Conservation (phyloP, 2,888 invertebrate species). For the Adelognathus sp. region DNA sequence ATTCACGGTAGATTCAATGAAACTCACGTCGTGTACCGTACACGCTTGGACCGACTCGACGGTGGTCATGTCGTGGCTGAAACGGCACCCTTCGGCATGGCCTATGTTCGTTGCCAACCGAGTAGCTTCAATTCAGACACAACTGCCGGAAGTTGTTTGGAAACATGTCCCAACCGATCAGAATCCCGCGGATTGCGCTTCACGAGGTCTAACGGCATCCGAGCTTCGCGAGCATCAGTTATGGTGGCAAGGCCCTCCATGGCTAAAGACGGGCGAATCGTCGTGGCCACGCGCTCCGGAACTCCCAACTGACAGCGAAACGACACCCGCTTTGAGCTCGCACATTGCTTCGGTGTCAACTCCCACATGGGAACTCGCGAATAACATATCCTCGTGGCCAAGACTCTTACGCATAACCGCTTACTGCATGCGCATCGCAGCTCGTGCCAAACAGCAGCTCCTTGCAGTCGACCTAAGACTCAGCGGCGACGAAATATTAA, state of each 20-base stretch:
- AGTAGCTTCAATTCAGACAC: slow-evolving; percentile 1
- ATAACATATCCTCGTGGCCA: slow-evolving; percentile 9
- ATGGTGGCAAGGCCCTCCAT: slow-evolving; percentile 60
- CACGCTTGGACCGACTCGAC: background rate
- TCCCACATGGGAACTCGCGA: background rate
- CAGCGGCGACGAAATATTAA: background rate
- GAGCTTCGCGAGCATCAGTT: slow-evolving; percentile 45
- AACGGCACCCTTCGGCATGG: slow-evolving; percentile 1
- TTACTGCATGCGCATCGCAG: no score
- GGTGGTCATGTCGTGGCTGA: background rate
- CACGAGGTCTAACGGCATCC: slow-evolving; percentile 61
- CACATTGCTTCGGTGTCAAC: background rate
- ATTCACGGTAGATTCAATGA: background rate
- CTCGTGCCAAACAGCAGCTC: no score
- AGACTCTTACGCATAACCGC: slow-evolving; percentile 3
- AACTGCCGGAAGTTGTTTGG: slow-evolving; percentile 60
- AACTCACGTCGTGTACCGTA: no score
- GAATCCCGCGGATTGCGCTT: slow-evolving; percentile 70
- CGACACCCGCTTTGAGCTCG: background rate
- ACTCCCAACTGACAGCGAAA: background rate
- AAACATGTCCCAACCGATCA: slow-evolving; percentile 59
- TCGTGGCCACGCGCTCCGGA: slow-evolving; percentile 36
- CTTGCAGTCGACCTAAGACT: background rate
- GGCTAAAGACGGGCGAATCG: slow-evolving; percentile 24
- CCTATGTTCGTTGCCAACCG: background rate